Base-by-base conservation (phyloP, 2,888 invertebrate species). In the Metellina segmentata region DNA sequence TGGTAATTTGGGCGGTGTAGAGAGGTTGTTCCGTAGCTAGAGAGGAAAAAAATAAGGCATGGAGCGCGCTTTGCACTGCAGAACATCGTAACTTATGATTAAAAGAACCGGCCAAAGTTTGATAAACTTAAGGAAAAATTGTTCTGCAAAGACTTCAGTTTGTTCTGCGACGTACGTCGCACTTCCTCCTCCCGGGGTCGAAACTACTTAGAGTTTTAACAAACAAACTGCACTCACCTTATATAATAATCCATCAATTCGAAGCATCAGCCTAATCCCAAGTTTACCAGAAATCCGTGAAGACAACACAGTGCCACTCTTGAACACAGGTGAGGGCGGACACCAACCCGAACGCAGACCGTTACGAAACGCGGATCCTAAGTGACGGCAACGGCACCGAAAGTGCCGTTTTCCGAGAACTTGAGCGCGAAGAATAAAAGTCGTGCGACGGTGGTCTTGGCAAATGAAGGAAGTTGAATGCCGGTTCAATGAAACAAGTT, bases 381-480 rank as follows among this genome's bases (percentile, higher is more conserved):
- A n/a, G 51, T n/a, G 48, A 49, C 48, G 20, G 52, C 53, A 52
- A 34, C 2, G 16, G 49, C 49, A 75, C 48, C 9, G 52, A 51
- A 34, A 34, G n/a, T 49, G 49, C 61, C 61, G 61, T 34, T 34
- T 79, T 79, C 79, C 16, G 11, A 79, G 79, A 79, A 79, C 8
- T n/a, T n/a, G 6, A 16, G 51, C n/a, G 52, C 52, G 61, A 20
- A 61, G 53, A 16, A 61, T 16, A 61, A 79, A 16, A 79, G 61
- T 53, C 69, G 69, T 79, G 61, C 61, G 16, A 79, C 61, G 11
- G 61, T 20, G 61, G 61, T 34, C 79, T 61, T 7, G 20, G 79
- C 19, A 72, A 49, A 34, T 61, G 53, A 13, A 69, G 34, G 79
- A 79, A 79, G 79, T 79, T 9, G 20, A 79, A 79, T 34, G 69